Conservation (phyloP, 1,140 invertebrate species). For the Apis cerana region DNA sequence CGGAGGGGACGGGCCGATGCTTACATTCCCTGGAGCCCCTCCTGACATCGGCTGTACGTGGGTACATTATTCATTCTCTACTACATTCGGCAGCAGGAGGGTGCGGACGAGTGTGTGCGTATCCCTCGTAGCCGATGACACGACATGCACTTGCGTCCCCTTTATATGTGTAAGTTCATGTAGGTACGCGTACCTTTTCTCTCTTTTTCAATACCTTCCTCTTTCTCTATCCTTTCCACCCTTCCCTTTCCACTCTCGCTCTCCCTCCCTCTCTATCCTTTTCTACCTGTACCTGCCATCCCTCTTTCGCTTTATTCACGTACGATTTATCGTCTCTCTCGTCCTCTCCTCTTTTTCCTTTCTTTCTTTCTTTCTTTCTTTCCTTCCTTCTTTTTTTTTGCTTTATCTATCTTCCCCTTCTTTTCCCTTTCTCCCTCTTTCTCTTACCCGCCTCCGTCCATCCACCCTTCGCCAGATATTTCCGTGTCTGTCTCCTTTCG, state of each 20-base stretch:
- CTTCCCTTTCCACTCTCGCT: not conserved
- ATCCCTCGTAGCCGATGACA: constrained; percentile 27
- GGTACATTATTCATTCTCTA: constrained; percentile 68
- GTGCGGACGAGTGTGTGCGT: constrained; percentile 47
- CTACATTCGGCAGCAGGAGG: constrained; percentile 59
- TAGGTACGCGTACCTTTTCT: not conserved
- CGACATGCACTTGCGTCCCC: constrained; percentile 16
- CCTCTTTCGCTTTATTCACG: not conserved
- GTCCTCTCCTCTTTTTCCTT: not conserved
- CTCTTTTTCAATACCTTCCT: constrained; percentile 22
- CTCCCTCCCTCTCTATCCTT: not conserved
- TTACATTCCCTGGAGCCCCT: constrained; percentile 64
- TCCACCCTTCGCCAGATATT: not conserved
- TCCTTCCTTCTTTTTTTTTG: not conserved
- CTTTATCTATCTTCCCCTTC: constrained; percentile 24
- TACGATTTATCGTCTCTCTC: not conserved
- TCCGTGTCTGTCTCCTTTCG: not conserved
- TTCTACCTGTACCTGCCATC: not conserved
- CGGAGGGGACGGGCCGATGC: constrained; percentile 43
- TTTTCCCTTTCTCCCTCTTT: not conserved
- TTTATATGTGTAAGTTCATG: not conserved
- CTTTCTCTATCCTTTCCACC: constrained; percentile 4
- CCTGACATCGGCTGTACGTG: constrained; percentile 56
- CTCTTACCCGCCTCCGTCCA: not conserved
- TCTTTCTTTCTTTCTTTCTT: not conserved